Evolutionary conservation across 2,888 invertebrate genomes (phyloP).

Genomic region (Lasius platythorax): DNA sequence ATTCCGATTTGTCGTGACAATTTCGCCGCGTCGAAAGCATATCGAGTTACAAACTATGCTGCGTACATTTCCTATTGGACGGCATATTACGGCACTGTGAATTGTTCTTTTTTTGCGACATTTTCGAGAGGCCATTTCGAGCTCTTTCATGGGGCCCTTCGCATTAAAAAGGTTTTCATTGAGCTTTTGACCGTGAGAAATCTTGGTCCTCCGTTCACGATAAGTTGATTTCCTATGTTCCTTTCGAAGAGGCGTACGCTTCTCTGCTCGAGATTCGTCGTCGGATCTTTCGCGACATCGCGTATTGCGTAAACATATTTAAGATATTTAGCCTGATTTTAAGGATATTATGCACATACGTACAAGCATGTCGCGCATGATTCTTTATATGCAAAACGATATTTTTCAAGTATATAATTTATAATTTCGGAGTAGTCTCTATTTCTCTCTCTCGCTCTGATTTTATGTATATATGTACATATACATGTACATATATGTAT

Average conservation of each 20-base stretch:
- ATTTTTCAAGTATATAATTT: not conserved
- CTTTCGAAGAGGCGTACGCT: conserved; percentile 13
- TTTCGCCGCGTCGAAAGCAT: conserved; percentile 32
- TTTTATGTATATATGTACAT: not conserved
- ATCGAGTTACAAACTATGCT: conserved; percentile 58
- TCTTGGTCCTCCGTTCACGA: conserved; percentile 20
- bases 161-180: not conserved
- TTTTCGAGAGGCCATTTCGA: not conserved
- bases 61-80: conserved; percentile 70
- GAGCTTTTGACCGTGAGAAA: not conserved
- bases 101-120: conserved; percentile 16
- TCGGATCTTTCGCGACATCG: conserved; percentile 37
- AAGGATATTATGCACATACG: conserved; percentile 21
- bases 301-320: conserved; percentile 1
- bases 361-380: not conserved
- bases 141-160: not conserved
- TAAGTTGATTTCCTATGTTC: conserved; percentile 26
- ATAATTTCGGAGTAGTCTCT: not conserved
- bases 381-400: not conserved
- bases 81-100: conserved; percentile 67
- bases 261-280: conserved; percentile 46
- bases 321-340: not conserved
- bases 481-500: not conserved
- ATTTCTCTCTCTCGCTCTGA: not conserved
- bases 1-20: not conserved